Evolutionary conservation across 1,140 invertebrate genomes (phyloP).

Genomic region (Heliconius eleuchia): DNA sequence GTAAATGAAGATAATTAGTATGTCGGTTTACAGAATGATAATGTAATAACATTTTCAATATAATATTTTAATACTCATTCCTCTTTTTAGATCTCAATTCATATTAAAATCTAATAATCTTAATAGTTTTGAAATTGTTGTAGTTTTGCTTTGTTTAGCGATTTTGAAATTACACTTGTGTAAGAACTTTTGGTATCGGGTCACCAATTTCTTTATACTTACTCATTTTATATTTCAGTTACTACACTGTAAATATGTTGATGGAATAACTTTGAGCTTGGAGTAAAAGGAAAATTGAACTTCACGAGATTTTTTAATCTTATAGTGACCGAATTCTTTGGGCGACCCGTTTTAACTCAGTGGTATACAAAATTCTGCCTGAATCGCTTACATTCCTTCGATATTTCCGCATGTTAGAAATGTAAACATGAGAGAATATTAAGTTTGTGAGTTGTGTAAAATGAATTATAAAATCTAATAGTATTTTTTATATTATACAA

Average conservation of each 20-base stretch:
- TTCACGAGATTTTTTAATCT: background rate
- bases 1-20: no score
- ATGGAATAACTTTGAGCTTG: no score
- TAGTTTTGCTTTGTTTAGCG: background rate
- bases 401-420: background rate
- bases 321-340: background rate
- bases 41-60: no score
- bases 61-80: background rate
- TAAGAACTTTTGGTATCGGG: no score
- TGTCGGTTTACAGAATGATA: no score
- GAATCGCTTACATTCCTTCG: background rate
- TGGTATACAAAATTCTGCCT: background rate
- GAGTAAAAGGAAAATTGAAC: background rate
- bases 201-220: no score
- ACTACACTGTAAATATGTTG: no score
- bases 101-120: background rate
- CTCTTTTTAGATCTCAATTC: no score
- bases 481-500: no score
- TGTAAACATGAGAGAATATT: background rate
- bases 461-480: no score
- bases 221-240: no score
- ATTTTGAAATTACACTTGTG: no score
- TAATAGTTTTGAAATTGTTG: background rate
- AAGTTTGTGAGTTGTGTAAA: background rate
- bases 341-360: background rate